Evolutionary conservation across 2,113 vertebrate genomes (phyloP).

Genomic region (Anarrhichthys ocellatus): DNA sequence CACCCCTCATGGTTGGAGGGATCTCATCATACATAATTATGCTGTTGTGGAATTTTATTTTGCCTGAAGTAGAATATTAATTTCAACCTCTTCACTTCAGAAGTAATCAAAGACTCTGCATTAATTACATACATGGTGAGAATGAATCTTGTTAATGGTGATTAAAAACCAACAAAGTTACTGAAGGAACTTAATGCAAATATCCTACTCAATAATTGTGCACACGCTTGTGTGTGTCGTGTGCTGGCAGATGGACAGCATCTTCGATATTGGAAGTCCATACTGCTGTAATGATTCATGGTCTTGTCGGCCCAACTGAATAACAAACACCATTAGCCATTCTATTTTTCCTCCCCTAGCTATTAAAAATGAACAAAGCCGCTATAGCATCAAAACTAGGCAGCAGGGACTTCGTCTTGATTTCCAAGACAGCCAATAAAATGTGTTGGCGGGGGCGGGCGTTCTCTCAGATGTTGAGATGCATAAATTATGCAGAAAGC

Average conservation of each 20-base stretch:
- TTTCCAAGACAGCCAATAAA: constrained; percentile 69
- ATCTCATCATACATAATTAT: constrained; percentile 55
- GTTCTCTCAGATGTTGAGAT: constrained; percentile 78
- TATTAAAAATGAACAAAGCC: constrained; percentile 77
- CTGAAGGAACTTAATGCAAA: constrained; percentile 67
- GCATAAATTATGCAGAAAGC: constrained; percentile 81
- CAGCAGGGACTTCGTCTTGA: constrained; percentile 57
- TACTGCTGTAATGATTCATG: constrained; percentile 55
- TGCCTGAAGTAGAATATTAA: constrained; percentile 66
- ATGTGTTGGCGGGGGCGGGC: constrained; percentile 57
- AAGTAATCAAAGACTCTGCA: constrained; percentile 74
- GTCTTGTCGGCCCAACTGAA: constrained; percentile 58
- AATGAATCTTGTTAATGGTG: constrained; percentile 68
- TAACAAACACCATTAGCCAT: constrained; percentile 73
- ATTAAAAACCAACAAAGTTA: constrained; percentile 78
- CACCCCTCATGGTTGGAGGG: constrained; percentile 12
- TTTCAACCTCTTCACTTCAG: constrained; percentile 49
- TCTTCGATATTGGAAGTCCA: constrained; percentile 52
- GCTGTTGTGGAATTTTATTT: constrained; percentile 54
- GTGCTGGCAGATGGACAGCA: constrained; percentile 41
- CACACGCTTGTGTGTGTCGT: neutral
- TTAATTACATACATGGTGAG: constrained; percentile 80
- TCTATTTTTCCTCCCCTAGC: constrained; percentile 57
- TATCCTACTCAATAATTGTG: constrained; percentile 60
- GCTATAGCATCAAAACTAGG: constrained; percentile 55